Percentiles rank a stretch among this genome's conserved stretches.
Evolutionary conservation across 2,888 invertebrate species (phyloP).

Genomic region (Sesia bembeciformis): DNA sequence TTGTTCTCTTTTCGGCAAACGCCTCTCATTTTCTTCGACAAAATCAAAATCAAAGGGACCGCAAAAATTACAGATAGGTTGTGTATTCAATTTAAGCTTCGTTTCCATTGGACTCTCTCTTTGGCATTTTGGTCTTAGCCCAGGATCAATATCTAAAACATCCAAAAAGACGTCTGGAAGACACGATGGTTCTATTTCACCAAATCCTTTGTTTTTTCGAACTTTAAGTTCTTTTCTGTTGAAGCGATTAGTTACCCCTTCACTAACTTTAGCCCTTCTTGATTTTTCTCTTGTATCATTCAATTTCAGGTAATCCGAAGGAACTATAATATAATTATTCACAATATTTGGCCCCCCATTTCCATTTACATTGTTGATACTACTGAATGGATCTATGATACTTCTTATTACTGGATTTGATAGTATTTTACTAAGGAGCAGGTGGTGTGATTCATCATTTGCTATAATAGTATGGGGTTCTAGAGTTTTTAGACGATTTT

Average conservation of each 20-base stretch:
- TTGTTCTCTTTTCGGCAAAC: neutral
- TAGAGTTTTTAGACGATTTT: neutral
- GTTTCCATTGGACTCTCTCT: neutral
- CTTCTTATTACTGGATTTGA: conserved; percentile 20
- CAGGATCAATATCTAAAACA: neutral
- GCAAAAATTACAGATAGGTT: neutral
- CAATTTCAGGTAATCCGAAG: conserved; percentile 18
- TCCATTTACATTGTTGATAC: conserved; percentile 16
- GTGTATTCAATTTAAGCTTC: neutral
- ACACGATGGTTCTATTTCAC: neutral
- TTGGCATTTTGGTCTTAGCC: neutral
- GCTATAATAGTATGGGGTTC: neutral
- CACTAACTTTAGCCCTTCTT: neutral
- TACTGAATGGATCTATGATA: conserved; percentile 18
- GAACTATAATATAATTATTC: conserved; percentile 33
- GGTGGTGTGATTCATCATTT: neutral
- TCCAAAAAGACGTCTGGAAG: neutral
- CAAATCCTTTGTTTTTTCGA: neutral
- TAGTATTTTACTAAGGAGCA: conserved; percentile 22
- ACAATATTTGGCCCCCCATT: conserved; percentile 26
- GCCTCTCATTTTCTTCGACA: neutral
- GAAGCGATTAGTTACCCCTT: too few species aligned
- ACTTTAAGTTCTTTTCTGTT: neutral
- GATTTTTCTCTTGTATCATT: conserved; percentile 8
- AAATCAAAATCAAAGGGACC: neutral